Conservation (phyloP, 2,888 invertebrate genomes). For the Drosophila sordidula region DNA sequence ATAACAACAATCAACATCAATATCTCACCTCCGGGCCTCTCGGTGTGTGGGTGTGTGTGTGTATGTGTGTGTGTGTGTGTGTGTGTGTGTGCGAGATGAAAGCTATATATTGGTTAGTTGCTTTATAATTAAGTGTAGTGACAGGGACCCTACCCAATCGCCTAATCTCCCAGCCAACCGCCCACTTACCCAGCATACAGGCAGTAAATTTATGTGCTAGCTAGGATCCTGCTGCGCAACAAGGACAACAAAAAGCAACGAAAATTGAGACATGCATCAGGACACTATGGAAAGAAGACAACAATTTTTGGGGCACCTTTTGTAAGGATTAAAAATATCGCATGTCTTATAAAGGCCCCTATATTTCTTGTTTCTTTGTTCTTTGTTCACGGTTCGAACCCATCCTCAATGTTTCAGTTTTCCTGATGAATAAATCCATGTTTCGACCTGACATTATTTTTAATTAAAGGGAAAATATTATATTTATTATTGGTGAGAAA, state of each 20-base stretch:
- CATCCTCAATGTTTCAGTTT: too few species aligned
- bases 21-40: slow-evolving; percentile 25
- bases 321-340: background rate
- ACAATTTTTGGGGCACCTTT: too few species aligned
- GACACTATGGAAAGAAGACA: background rate
- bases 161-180: slow-evolving; percentile 1
- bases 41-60: too few species aligned
- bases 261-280: background rate
- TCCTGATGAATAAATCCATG: too few species aligned
- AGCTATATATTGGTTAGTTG: slow-evolving; percentile 8
- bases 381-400: too few species aligned
- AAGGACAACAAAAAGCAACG: slow-evolving; percentile 7
- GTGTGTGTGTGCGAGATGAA: slow-evolving; percentile 1
- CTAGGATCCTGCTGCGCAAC: background rate
- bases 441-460: too few species aligned
- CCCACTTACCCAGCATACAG: slow-evolving; percentile 5
- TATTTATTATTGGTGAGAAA: too few species aligned
- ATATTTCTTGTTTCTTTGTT: too few species aligned
- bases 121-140: slow-evolving; percentile 39
- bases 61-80: background rate
- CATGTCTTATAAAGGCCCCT: too few species aligned
- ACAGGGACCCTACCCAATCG: slow-evolving; percentile 22
- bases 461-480: too few species aligned
- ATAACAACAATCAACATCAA: slow-evolving; percentile 37
- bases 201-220: slow-evolving; percentile 24